Evolutionary conservation across 2,113 vertebrate genomes (phyloP).

Genomic region (Pongo abelii): DNA sequence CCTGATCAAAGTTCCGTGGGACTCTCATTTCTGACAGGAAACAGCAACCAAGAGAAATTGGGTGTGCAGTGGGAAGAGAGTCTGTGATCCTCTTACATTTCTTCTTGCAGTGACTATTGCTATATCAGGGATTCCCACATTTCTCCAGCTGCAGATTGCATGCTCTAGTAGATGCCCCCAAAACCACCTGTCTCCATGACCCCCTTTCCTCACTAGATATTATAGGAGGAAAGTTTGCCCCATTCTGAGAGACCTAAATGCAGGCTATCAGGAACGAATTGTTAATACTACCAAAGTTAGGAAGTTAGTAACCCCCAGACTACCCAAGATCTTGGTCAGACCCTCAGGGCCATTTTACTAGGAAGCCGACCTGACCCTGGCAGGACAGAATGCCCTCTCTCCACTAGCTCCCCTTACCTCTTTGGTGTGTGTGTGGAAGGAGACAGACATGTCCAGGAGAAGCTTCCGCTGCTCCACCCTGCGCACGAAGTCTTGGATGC

Average conservation of each 20-base stretch:
- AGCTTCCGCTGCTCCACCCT: constrained; percentile 98
- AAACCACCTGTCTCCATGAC: neutral
- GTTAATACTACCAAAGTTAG: neutral
- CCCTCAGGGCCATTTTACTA: neutral
- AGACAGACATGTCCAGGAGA: constrained; percentile 98
- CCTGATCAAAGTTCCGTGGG: neutral
- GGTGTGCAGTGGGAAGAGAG: neutral
- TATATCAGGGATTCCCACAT: neutral
- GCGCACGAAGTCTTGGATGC: constrained; percentile 98
- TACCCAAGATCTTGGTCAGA: neutral
- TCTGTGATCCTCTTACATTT: neutral
- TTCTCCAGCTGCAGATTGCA: neutral
- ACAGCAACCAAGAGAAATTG: neutral
- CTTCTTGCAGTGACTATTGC: neutral
- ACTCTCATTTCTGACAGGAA: neutral
- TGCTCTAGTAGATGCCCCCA: neutral
- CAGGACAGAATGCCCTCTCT: neutral
- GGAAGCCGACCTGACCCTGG: neutral
- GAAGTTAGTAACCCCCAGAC: neutral
- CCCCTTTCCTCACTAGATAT: neutral
- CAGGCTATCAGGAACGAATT: neutral
- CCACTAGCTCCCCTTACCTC: constrained; percentile 87
- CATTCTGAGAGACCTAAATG: neutral
- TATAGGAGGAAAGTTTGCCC: neutral
- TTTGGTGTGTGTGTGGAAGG: constrained; percentile 99